Base-by-base conservation (phyloP, 2,113 vertebrate genomes). In the Microcebus griseorufus region DNA sequence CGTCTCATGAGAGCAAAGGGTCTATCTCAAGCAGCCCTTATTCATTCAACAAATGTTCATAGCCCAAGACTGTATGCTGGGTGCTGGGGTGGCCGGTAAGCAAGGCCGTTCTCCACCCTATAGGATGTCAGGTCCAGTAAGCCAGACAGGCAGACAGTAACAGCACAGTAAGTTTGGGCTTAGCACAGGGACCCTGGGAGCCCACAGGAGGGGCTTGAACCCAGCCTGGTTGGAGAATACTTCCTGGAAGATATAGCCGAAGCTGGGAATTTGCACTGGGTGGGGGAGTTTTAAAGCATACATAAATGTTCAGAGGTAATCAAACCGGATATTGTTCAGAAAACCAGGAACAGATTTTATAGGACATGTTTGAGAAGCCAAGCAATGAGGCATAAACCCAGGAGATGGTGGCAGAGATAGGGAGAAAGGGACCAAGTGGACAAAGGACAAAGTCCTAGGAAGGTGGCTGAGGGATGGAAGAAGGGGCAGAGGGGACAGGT, bases 151-250 rank as follows among this genome's bases (percentile, higher is more conserved):
- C 42, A 65, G 45, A 87, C 25, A 51, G 81, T 81, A 29, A 29
- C 6, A 53, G 65, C 13, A 1, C 10, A 42, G 5, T 42, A 51
- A 37, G 42, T 79, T n/a, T 91, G 53, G 39, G 62, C 48, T 91
- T 91, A 72, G 65, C 88, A 65, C 18, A 29, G 14, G 70, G 11
- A n/a, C 34, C 99, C 97, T 75, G 20, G 79, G 93, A 92, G 34
- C 6, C 53, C 39, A 39, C 5, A 39, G 39, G 17, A 89, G 45
- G 84, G 32, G 29, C 39, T 37, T 91, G 42, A 96, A 73, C 22
- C 5, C 62, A 45, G 14, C 25, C 78, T 62, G 20, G n/a, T 60
- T 42, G 53, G 81, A 80, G 83, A 95, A 82, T 82, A 75, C 69
- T 94, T 93, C 81, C 73, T 97, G 79, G 85, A 92, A 90, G 84